phyloP scores from a whole-genome alignment of 1,140 invertebrate genomes.

The Drosophila ogumai region DNA sequence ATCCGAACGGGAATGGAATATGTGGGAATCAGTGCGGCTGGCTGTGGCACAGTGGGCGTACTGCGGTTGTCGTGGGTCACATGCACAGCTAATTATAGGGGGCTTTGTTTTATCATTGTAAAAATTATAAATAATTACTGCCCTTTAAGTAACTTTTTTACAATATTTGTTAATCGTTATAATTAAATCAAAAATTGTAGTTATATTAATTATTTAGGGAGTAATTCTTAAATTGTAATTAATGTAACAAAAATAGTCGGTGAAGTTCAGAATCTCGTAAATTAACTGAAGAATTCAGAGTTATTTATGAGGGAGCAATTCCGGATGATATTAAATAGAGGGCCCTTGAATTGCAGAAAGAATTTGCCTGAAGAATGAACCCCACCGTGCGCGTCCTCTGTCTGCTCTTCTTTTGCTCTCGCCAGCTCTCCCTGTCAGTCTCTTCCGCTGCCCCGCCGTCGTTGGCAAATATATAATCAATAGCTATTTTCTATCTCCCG shows the following conservation, averaged over 20 bases:
- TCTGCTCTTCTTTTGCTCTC: constrained; percentile 7
- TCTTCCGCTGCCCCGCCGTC: not conserved
- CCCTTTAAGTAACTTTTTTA: not conserved
- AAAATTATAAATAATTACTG: not conserved
- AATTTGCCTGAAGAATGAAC: constrained; percentile 11
- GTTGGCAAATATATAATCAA: constrained; percentile 34
- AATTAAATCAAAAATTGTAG: not conserved
- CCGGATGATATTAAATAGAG: not conserved
- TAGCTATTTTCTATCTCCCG: constrained; percentile 38
- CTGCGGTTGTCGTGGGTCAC: constrained; percentile 28
- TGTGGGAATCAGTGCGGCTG: constrained; percentile 29
- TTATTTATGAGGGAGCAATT: not conserved
- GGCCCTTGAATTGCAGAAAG: constrained; percentile 6
- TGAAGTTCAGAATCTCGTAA: not conserved
- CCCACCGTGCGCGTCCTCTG: constrained; percentile 24
- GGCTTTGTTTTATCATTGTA: not conserved
- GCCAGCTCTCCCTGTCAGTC: not conserved
- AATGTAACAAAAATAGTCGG: not conserved
- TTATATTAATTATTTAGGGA: not conserved
- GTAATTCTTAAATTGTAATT: not conserved
- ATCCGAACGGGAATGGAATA: constrained; percentile 19
- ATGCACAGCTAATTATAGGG: not conserved
- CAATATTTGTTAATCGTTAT: not conserved
- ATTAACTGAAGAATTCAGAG: not conserved
- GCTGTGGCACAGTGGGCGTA: constrained; percentile 15